Evolutionary conservation across 2,797 vertebrate genomes (phyloP).

Genomic region (Dendrocincla fuliginosa): DNA sequence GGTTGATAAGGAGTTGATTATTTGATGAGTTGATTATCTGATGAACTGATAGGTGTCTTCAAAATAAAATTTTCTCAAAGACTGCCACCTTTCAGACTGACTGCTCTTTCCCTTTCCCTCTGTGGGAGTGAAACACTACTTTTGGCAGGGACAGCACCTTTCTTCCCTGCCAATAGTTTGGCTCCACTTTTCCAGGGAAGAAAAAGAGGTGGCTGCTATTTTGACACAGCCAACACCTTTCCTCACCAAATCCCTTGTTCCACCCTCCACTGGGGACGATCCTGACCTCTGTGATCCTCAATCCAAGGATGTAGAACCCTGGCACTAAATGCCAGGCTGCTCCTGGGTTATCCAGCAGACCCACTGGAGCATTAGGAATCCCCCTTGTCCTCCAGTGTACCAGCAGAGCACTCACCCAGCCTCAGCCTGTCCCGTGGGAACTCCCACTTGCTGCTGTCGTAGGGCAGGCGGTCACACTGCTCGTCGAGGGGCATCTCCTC

Average conservation of each 20-base stretch:
- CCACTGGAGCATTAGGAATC: rapidly evolving
- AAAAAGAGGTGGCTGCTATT: not conserved
- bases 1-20: not conserved
- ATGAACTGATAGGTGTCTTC: not conserved
- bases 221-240: not conserved
- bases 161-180: not conserved
- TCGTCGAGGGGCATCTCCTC: slow-evolving; percentile 91
- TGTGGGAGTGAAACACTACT: not conserved
- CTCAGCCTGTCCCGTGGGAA: slow-evolving; percentile 91
- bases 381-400: not conserved
- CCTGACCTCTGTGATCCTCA: not conserved
- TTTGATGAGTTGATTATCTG: not conserved
- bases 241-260: not conserved
- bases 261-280: not conserved
- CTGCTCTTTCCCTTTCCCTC: not conserved
- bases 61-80: not conserved
- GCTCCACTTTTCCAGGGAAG: not conserved
- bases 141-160: not conserved
- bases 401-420: slow-evolving; percentile 79
- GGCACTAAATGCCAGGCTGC: not conserved
- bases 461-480: slow-evolving; percentile 91
- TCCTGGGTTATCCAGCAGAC: not conserved
- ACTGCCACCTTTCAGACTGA: not conserved
- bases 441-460: slow-evolving; percentile 94
- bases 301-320: not conserved